These are phyloP conservation scores for Coenonympha arcania DNA, from an alignment of 2,888 invertebrate genomes.

Conservation along the genomic window DNA sequence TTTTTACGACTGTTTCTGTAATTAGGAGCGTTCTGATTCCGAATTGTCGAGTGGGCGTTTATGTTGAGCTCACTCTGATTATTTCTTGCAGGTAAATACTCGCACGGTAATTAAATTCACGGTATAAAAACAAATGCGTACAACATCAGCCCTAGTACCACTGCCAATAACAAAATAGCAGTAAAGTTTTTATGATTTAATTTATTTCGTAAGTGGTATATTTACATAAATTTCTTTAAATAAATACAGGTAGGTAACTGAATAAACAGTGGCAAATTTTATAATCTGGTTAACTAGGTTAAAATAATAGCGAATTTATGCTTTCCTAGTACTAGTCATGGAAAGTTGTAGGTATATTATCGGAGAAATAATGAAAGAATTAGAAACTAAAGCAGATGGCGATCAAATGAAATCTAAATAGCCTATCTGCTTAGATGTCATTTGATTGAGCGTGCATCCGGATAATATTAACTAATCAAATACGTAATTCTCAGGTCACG, in stretches of 20 bases:
- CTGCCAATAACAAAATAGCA: background rate
- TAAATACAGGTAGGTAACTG: background rate
- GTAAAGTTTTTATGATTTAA: background rate
- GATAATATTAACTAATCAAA: no score
- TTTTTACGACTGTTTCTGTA: conserved; percentile 55
- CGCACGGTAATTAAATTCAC: background rate
- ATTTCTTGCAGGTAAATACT: background rate
- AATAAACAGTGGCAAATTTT: background rate
- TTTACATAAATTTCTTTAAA: background rate
- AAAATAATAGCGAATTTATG: no score
- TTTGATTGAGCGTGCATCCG: no score
- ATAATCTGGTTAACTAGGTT: background rate
- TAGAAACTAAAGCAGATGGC: background rate
- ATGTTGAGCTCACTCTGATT: conserved; percentile 16
- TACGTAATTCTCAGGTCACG: no score
- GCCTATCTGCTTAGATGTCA: no score
- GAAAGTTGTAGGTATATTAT: no score
- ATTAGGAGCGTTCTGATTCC: conserved; percentile 48
- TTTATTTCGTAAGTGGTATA: background rate
- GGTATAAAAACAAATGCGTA: conserved; percentile 2
- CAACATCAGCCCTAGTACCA: background rate
- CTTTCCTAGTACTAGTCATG: no score
- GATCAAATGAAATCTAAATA: no score
- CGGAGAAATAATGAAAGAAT: no score
- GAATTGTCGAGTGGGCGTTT: conserved; percentile 28